Evolutionary conservation across 2,797 vertebrate genomes (phyloP), one percentile per base, ranked within the genome.

Genomic region (Helostoma temminkii): DNA sequence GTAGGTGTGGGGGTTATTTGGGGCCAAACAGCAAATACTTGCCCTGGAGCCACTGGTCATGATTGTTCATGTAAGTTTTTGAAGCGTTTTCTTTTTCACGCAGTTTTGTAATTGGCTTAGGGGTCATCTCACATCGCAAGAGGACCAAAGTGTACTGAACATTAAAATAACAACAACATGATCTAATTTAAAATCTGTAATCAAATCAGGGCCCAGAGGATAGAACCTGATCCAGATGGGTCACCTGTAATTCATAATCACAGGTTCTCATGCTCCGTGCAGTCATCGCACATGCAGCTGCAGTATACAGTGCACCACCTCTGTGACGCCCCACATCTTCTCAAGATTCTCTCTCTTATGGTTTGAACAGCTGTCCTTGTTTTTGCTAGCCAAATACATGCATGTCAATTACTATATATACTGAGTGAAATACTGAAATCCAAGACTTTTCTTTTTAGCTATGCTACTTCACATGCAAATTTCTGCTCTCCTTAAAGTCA

Each of bases 231-330:
- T 21, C 69, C 74, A 67, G 47, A 84, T 58, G 75, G 53, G 65
- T 58, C 1, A 57, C 30, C 50, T 59, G 36, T 74, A 72, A 76
- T 75, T 78, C 26, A 70, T 80, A 78, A 84, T 82, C 71, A 76
- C 77, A 80, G 63, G 47, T 73, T 78, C 6, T 52, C 55, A 12
- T 41, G 9, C 43, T 75, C 48, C 16, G 41, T 81, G 75, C 76
- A 75, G 71, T 87, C 82, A 76, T 84, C 74, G 39, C 60, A 49
- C 64, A 81, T 85, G 88, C 76, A 78, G 72, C 53, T 50, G 68
- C 70, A 28, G 76, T 28, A 56, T 34, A 64, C 36, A 58, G 56
- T 65, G 39, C 41, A 25, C 16, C 79, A 56, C 81, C 72, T 75
- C 76, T 60, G 72, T 28, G 67, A 76, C 5, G 14, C 46, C 73